phyloP scores from a whole-genome alignment of 2,888 invertebrate genomes.

The Nomada goodeniana region DNA sequence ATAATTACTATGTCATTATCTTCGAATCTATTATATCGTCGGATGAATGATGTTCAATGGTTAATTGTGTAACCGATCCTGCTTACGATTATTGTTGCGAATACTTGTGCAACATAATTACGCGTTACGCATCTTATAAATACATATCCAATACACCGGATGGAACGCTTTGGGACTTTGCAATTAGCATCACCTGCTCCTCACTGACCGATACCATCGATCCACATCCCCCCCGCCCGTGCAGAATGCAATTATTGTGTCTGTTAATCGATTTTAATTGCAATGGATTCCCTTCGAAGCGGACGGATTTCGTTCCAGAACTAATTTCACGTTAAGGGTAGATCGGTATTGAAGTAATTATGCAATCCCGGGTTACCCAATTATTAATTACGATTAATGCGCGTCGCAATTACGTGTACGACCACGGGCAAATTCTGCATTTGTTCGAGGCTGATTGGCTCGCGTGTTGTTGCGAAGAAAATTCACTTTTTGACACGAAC shows the following conservation, averaged over 20 bases:
- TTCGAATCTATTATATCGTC: too few relatives aligned
- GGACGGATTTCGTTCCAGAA: background rate
- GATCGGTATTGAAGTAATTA: background rate
- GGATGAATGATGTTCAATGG: too few relatives aligned
- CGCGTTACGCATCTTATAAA: conserved; percentile 27
- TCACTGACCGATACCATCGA: background rate
- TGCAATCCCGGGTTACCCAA: too few relatives aligned
- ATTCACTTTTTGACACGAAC: too few relatives aligned
- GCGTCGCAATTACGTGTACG: background rate
- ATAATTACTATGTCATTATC: too few relatives aligned
- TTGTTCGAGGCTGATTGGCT: background rate
- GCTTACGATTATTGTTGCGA: too few relatives aligned
- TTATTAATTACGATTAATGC: too few relatives aligned
- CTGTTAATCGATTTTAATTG: conserved; percentile 22
- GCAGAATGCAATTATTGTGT: conserved; percentile 3
- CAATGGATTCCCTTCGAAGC: conserved; percentile 5
- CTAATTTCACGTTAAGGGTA: background rate
- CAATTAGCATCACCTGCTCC: conserved; percentile 48
- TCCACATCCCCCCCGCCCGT: background rate
- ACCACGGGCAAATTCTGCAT: background rate
- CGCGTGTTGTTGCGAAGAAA: too few relatives aligned
- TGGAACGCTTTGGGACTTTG: conserved; percentile 16
- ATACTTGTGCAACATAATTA: conserved; percentile 28
- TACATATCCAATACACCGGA: conserved; percentile 24
- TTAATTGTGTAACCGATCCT: too few relatives aligned